Percentiles rank a stretch among this genome's conserved stretches.
These are phyloP conservation scores for Dolichallabes microphthalmus DNA, from an alignment of 2,113 vertebrate genomes.

Conservation along the genomic window DNA sequence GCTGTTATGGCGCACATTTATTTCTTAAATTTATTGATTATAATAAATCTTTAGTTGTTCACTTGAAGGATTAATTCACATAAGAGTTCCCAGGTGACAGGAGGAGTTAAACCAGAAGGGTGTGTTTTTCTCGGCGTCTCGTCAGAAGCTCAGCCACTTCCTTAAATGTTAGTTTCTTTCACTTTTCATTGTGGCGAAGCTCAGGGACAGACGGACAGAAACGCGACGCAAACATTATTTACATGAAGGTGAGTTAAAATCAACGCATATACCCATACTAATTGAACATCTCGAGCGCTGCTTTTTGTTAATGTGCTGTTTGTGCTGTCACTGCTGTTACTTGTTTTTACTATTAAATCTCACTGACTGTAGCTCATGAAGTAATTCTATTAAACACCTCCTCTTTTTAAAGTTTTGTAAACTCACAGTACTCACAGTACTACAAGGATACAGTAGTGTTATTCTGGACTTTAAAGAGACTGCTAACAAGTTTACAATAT, in stretches of 20 bases:
- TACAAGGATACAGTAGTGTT: neutral
- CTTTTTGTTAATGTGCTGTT: neutral
- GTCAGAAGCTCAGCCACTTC: conserved; percentile 16
- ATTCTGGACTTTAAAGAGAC: neutral
- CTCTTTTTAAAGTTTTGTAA: neutral
- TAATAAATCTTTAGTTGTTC: too few relatives aligned
- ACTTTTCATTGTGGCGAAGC: neutral
- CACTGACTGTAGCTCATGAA: neutral
- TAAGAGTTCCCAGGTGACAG: neutral
- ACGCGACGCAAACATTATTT: neutral
- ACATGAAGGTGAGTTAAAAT: neutral
- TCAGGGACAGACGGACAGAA: neutral
- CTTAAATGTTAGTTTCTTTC: conserved; percentile 22
- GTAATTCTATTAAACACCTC: too few relatives aligned
- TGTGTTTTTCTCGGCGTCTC: neutral
- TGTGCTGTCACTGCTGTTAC: neutral
- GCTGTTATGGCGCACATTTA: too few relatives aligned
- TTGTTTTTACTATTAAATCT: neutral
- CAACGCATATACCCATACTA: neutral
- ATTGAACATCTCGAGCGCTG: neutral
- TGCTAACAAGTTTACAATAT: neutral
- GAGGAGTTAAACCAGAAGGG: neutral
- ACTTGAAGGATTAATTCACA: neutral
- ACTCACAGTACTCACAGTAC: too few relatives aligned
- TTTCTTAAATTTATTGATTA: neutral